Evolutionary conservation across 37 sponge, comb jelly and placozoan genomes (phyloP), one percentile per base, ranked within the genome.

Genomic region (Chondrosia reniformis): DNA sequence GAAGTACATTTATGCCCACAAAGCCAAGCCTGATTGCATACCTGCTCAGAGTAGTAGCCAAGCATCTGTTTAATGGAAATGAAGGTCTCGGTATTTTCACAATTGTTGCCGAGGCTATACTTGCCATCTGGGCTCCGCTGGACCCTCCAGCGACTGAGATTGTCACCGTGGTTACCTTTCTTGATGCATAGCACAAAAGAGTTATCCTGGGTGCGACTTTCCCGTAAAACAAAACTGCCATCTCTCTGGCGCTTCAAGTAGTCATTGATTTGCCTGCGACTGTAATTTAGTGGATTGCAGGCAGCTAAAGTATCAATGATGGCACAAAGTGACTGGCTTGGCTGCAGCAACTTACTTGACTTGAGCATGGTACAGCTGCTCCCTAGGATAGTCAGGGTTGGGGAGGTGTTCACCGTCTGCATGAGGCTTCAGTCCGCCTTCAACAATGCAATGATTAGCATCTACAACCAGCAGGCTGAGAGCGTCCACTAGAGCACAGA

Each of bases 381-480:
- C 64, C 33, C 55, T 76, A 39, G 28, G 21, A 0, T 33, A 38
- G 77, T 56, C 87, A 71, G 56, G 56, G 44, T 33, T 25, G 10
- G 52, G 33, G 4, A 3, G 33, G 28, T 33, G 5, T 67, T 31
- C 28, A 7, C 34, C n/a, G n/a, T n/a, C n/a, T n/a, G n/a, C n/a
- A n/a, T n/a, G 44, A 41, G 65, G 63, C 46, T 63, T 79, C 41
- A 62, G 66, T 65, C n/a, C 24, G 4, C 79, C 79, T n/a, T 78
- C 63, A 25, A 89, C 63, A 3, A 85, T 25, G 37, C 37, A 61
- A 3, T 33, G 37, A 40, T 78, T 89, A 63, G 67, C 82, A 31
- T 89, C 79, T 3, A 84, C 83, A 79, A 72, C 63, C 38, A 89
- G 55, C 67, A 55, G 63, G 46, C 64, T 79, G 74, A 82, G 79